Percentiles rank a stretch among this genome's conserved stretches.
Evolutionary conservation across 2,888 invertebrate species (phyloP).

Genomic region (Troides helena): DNA sequence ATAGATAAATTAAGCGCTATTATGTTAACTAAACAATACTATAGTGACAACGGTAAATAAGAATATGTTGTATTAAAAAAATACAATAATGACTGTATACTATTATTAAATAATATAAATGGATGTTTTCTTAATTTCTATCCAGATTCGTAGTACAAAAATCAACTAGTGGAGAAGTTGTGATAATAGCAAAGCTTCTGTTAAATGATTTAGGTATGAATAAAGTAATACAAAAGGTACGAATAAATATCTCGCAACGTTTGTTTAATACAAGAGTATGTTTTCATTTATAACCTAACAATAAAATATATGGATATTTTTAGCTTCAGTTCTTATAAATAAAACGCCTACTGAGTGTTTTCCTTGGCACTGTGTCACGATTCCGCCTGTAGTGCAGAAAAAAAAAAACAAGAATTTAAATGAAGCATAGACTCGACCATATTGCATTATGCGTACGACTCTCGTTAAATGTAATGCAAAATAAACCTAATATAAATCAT

Average conservation of each 20-base stretch:
- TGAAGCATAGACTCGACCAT: conserved; percentile 26
- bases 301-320: conserved; percentile 40
- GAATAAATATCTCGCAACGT: neutral
- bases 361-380: conserved; percentile 27
- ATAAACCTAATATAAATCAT: conserved; percentile 33
- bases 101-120: too few species aligned
- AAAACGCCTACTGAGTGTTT: conserved; percentile 15
- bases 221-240: too few species aligned
- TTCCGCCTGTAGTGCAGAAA: conserved; percentile 24
- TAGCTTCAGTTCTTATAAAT: conserved; percentile 42
- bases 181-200: too few species aligned
- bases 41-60: too few species aligned
- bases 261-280: neutral
- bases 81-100: too few species aligned
- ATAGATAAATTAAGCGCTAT: too few species aligned
- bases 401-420: conserved; percentile 31
- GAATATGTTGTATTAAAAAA: too few species aligned
- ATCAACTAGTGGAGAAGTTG: too few species aligned
- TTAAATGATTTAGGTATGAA: too few species aligned
- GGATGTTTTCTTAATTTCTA: too few species aligned
- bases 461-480: conserved; percentile 30
- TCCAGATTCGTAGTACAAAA: too few species aligned
- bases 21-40: too few species aligned
- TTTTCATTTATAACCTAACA: neutral
- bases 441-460: conserved; percentile 15